A percentile compares a stretch with the other conserved stretches of the same genome.
Conservation (phyloP, 2,113 vertebrate species). For the Mastomys coucha region DNA sequence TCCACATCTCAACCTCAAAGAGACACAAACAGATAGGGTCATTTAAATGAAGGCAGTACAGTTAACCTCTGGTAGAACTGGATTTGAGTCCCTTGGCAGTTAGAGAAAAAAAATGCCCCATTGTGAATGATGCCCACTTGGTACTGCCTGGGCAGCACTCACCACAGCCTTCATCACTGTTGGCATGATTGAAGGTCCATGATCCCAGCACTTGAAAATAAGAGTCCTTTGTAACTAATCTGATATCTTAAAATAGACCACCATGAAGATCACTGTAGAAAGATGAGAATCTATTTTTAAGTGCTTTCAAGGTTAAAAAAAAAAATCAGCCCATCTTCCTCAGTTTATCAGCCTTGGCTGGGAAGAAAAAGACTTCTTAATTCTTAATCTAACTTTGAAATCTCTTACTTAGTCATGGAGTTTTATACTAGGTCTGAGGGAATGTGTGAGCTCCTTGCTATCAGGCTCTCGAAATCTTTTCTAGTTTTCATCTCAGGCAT, state of each 20-base stretch:
- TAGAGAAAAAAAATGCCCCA: constrained; percentile 32
- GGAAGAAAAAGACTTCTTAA: constrained; percentile 55
- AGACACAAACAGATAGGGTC: not conserved
- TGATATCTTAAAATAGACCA: constrained; percentile 78
- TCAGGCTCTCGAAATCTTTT: not conserved
- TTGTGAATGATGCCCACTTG: constrained; percentile 27
- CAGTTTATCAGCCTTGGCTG: constrained; percentile 71
- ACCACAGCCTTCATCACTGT: not conserved
- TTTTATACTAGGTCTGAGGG: constrained; percentile 26
- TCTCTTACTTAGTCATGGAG: constrained; percentile 63
- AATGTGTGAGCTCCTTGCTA: constrained; percentile 9
- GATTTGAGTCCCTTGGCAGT: constrained; percentile 29
- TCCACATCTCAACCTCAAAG: not conserved
- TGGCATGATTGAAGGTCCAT: constrained; percentile 68
- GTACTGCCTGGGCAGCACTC: not conserved
- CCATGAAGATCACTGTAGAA: constrained; percentile 75
- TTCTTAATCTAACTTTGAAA: constrained; percentile 66
- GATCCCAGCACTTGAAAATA: constrained; percentile 70
- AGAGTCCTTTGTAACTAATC: constrained; percentile 72
- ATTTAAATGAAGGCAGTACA: not conserved
- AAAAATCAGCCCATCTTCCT: constrained; percentile 41
- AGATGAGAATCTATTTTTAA: constrained; percentile 80
- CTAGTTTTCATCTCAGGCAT: not conserved
- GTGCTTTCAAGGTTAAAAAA: not conserved
- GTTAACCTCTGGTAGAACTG: not conserved